A percentile compares a stretch with the other conserved stretches of the same genome.
Conservation (phyloP, 2,888 invertebrate genomes). For the Tiliacea aurago region DNA sequence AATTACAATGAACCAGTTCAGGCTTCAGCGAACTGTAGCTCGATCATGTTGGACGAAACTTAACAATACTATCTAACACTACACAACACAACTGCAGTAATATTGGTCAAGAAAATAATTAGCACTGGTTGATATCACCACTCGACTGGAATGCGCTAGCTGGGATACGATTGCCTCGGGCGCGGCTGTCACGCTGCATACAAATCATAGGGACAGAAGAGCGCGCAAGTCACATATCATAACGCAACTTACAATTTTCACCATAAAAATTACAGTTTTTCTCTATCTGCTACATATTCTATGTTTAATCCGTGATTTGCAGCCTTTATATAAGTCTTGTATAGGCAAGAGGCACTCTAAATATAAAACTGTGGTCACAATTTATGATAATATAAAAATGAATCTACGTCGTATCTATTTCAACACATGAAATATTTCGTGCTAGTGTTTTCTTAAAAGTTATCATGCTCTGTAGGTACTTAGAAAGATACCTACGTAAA, state of each 20-base stretch:
- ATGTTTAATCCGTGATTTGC: constrained; percentile 90
- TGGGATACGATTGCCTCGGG: constrained; percentile 67
- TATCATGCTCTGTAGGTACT: constrained; percentile 83
- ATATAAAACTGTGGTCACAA: constrained; percentile 92
- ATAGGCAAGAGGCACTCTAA: constrained; percentile 92
- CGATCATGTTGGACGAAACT: constrained; percentile 76
- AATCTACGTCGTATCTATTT: constrained; percentile 86
- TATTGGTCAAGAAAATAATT: constrained; percentile 83
- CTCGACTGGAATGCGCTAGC: constrained; percentile 88
- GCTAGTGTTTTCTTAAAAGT: constrained; percentile 84
- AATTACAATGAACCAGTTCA: constrained; percentile 78
- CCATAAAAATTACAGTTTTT: constrained; percentile 87
- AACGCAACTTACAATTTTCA: constrained; percentile 91
- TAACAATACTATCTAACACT: constrained; percentile 80
- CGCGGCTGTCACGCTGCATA: constrained; percentile 47
- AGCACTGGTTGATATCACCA: constrained; percentile 74
- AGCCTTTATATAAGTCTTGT: constrained; percentile 91
- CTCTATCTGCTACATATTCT: constrained; percentile 89
- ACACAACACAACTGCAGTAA: constrained; percentile 81
- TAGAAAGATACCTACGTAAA: constrained; percentile 77
- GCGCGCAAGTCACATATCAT: constrained; percentile 87
- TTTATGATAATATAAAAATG: constrained; percentile 88
- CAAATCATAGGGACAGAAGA: constrained; percentile 62
- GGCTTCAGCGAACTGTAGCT: constrained; percentile 70
- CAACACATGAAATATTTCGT: constrained; percentile 86